phyloP scores from a whole-genome alignment of 1,140 invertebrate species.

The Cardiocondyla obscurior region DNA sequence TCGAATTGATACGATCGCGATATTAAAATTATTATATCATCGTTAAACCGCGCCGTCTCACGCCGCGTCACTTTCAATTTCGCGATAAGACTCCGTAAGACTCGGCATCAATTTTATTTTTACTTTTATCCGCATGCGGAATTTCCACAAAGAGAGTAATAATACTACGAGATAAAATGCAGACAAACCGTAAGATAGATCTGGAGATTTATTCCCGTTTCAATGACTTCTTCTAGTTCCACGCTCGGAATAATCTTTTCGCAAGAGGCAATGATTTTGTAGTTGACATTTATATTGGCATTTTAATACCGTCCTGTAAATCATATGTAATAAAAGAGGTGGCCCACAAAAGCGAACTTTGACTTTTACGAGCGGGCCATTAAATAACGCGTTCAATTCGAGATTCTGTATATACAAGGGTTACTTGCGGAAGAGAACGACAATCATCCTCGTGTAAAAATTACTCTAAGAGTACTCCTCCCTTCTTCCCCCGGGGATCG shows the following conservation, averaged over 20 bases:
- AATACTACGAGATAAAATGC: not conserved
- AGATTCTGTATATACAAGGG: not conserved
- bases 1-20: not conserved
- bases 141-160: not conserved
- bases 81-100: not conserved
- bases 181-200: too few relatives aligned
- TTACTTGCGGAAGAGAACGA: not conserved
- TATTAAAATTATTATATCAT: not conserved
- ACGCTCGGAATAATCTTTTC: not conserved
- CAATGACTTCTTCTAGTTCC: not conserved
- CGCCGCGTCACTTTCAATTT: not conserved
- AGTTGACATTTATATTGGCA: slow-evolving; percentile 20
- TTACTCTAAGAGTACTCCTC: not conserved
- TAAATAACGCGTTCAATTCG: not conserved
- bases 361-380: slow-evolving; percentile 9
- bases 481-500: too few relatives aligned
- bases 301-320: slow-evolving; percentile 7
- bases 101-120: not conserved
- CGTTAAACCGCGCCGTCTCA: not conserved
- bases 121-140: not conserved
- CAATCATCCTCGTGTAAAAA: too few relatives aligned
- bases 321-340: slow-evolving; percentile 9
- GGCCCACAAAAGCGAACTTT: slow-evolving; percentile 7
- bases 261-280: slow-evolving; percentile 7
- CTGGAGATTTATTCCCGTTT: slow-evolving; percentile 4